phyloP scores from a whole-genome alignment of 2,888 invertebrate genomes.

The Troides oblongomaculatus region DNA sequence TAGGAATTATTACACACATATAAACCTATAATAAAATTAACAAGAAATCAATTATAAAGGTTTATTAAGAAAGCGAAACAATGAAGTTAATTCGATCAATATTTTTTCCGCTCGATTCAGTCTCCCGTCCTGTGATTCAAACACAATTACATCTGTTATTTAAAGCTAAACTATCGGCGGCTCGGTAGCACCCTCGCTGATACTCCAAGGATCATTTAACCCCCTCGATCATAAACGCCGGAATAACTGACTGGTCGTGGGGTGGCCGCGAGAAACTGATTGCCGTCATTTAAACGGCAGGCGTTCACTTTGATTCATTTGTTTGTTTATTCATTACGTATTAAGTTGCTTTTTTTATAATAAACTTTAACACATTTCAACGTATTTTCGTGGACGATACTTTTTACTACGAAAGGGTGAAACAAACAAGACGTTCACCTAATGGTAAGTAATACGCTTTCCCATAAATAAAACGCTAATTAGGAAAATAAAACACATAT shows the following conservation, averaged over 20 bases:
- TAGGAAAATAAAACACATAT: too few species aligned
- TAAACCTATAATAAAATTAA: not conserved
- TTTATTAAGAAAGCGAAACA: slow-evolving; percentile 6
- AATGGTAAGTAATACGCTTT: too few species aligned
- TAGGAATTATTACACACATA: not conserved
- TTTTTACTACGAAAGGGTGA: not conserved
- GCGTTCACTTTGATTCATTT: slow-evolving; percentile 33
- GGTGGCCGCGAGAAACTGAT: slow-evolving; percentile 44
- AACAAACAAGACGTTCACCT: too few species aligned
- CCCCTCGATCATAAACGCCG: slow-evolving; percentile 45
- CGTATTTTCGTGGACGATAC: not conserved
- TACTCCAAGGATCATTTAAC: slow-evolving; percentile 45
- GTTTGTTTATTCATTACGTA: slow-evolving; percentile 22
- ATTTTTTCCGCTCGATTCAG: slow-evolving; percentile 53
- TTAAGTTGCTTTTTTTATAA: not conserved
- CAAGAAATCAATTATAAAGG: not conserved
- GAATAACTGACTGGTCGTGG: slow-evolving; percentile 43
- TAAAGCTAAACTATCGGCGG: slow-evolving; percentile 49
- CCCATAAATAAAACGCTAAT: too few species aligned
- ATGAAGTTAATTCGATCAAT: slow-evolving; percentile 34
- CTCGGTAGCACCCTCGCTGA: slow-evolving; percentile 39
- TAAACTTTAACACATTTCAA: not conserved
- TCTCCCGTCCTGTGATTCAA: slow-evolving; percentile 52
- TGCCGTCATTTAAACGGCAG: slow-evolving; percentile 43
- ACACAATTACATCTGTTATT: slow-evolving; percentile 72